These are phyloP conservation scores for Scaptomyza tumidula DNA, from an alignment of 2,888 invertebrate genomes.

Conservation along the genomic window DNA sequence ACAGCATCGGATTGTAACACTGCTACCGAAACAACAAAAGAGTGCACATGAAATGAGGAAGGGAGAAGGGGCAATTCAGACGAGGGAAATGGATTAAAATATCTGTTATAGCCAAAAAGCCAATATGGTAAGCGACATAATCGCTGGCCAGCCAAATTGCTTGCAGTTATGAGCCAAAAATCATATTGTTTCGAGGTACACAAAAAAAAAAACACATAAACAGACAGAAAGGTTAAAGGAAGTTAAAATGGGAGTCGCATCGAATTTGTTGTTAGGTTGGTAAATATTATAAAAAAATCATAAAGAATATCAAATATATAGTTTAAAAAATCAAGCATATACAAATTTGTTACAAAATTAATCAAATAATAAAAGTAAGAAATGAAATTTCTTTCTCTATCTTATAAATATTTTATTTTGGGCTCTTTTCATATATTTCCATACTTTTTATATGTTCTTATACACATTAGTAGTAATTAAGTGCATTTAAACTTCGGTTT, in stretches of 20 bases:
- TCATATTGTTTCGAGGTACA: conserved; percentile 4
- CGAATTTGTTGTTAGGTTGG: background rate
- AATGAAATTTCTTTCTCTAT: too few relatives aligned
- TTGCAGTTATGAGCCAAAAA: conserved; percentile 22
- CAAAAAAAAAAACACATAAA: background rate
- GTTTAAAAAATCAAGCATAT: too few relatives aligned
- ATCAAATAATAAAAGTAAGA: too few relatives aligned
- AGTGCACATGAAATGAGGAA: background rate
- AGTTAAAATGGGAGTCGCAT: background rate
- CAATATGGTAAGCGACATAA: conserved; percentile 68
- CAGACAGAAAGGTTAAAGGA: conserved; percentile 9
- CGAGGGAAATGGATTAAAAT: conserved; percentile 8
- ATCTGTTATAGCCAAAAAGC: conserved; percentile 54
- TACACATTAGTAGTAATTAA: background rate
- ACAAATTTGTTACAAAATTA: too few relatives aligned
- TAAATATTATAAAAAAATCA: too few relatives aligned
- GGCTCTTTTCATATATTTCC: too few relatives aligned
- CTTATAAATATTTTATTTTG: too few relatives aligned
- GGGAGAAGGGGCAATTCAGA: background rate
- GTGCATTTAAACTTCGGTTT: conserved; percentile 6
- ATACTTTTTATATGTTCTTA: too few relatives aligned
- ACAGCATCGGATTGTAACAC: conserved; percentile 39
- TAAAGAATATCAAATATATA: too few relatives aligned
- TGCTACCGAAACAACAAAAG: conserved; percentile 42
- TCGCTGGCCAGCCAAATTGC: conserved; percentile 37